Base-by-base conservation (phyloP, 2,888 invertebrate species). In the Ommatoiulus sabulosus region DNA sequence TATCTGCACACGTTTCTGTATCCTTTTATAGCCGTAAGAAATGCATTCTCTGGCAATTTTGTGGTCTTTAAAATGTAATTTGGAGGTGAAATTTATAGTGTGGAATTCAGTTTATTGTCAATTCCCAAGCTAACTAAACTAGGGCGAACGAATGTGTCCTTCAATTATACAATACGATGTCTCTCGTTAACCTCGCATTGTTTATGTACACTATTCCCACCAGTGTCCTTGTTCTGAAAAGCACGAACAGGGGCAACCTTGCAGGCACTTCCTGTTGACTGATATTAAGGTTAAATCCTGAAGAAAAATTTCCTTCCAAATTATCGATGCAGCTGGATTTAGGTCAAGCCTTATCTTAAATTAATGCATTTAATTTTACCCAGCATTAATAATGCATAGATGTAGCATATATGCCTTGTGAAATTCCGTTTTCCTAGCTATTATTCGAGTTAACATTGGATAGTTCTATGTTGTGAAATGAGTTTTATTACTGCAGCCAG, bases 231-330 rank as follows among this genome's bases (percentile, higher is more conserved):
- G 20, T 63, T 5, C 17, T 63, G 35, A 35, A 35, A 35, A 35
- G 35, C 35, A 35, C 35, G 35, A 35, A 35, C 35, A n/a, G 3
- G n/a, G 63, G n/a, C n/a, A 63, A 63, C 63, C 6, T 63, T 63
- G 20, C n/a, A 17, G 20, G 52, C 17, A 17, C 17, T 20, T 63
- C 63, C n/a, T 63, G 63, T 20, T 63, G 63, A 20, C 63, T 63
- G 63, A 63, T 17, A 63, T 63, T 63, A n/a, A 63, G 63, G n/a
- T 63, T 63, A n/a, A n/a, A 63, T 63, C 63, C n/a, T n/a, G 3
- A 63, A 63, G n/a, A 63, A 63, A 63, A 63, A 63, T 10, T 57
- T 63, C 63, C 20, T n/a, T n/a, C 20, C 46, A 46, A 0, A 1
- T 46, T 46, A 7, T 63, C n/a, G 17, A 12, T 15, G 3, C 15